phyloP scores from a whole-genome alignment of 2,797 vertebrate species.

The Rallus crepitans region DNA sequence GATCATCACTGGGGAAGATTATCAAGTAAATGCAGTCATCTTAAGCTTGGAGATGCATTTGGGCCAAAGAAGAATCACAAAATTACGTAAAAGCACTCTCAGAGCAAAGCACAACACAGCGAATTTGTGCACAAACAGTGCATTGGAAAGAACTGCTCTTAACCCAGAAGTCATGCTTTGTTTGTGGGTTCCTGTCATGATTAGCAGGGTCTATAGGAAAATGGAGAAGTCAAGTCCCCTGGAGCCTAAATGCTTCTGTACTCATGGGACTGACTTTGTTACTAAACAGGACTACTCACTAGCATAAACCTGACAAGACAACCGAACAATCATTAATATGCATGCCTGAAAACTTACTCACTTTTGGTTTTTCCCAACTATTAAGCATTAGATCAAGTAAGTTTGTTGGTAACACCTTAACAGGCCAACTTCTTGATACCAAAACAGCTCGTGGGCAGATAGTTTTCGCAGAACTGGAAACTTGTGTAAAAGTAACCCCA shows the following conservation, averaged over 20 bases:
- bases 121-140: neutral
- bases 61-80: neutral
- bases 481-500: neutral
- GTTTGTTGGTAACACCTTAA: neutral
- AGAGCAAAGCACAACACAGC: neutral
- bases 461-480: neutral
- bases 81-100: neutral
- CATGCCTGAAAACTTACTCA: neutral
- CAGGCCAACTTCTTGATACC: neutral
- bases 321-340: neutral
- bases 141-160: neutral
- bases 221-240: neutral
- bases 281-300: neutral
- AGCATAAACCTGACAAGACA: neutral
- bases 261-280: neutral
- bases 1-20: neutral
- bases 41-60: neutral
- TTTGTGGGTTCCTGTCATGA: neutral
- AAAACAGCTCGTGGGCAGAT: neutral
- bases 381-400: neutral
- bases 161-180: neutral
- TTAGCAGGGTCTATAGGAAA: neutral
- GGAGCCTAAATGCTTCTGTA: neutral
- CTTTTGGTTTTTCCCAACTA: neutral
- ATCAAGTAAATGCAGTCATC: neutral